phyloP scores from a whole-genome alignment of 2,113 vertebrate genomes.

The Saguinus imperator region DNA sequence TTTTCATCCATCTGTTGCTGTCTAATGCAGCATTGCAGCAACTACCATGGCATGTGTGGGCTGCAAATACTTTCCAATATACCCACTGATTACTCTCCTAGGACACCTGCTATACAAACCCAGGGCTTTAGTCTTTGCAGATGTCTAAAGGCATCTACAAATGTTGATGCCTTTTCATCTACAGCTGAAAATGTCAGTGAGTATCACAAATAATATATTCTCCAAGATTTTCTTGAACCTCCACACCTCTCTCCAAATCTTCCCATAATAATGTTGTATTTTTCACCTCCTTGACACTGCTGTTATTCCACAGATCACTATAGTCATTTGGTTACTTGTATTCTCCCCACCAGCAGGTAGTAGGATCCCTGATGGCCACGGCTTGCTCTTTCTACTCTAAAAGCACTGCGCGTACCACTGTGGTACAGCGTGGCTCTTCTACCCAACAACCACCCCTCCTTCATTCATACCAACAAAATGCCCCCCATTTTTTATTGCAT shows the following conservation, averaged over 20 bases:
- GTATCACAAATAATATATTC: neutral
- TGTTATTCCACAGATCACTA: neutral
- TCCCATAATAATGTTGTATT: neutral
- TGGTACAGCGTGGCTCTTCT: neutral
- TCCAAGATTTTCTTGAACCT: neutral
- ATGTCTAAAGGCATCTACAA: neutral
- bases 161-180: neutral
- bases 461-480: neutral
- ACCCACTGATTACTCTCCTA: neutral
- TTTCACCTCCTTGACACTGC: neutral
- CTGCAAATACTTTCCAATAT: neutral
- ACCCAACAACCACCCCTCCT: neutral
- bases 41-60: neutral
- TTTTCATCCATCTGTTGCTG: neutral
- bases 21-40: neutral
- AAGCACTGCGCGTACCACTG: neutral
- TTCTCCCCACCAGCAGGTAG: neutral
- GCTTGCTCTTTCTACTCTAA: neutral
- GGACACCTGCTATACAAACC: neutral
- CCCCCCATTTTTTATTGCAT: neutral
- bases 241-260: neutral
- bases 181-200: neutral
- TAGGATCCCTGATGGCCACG: neutral
- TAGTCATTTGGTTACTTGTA: neutral
- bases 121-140: neutral